Evolutionary conservation across 2,888 invertebrate species (phyloP).

Genomic region (Rotaria macrura): DNA sequence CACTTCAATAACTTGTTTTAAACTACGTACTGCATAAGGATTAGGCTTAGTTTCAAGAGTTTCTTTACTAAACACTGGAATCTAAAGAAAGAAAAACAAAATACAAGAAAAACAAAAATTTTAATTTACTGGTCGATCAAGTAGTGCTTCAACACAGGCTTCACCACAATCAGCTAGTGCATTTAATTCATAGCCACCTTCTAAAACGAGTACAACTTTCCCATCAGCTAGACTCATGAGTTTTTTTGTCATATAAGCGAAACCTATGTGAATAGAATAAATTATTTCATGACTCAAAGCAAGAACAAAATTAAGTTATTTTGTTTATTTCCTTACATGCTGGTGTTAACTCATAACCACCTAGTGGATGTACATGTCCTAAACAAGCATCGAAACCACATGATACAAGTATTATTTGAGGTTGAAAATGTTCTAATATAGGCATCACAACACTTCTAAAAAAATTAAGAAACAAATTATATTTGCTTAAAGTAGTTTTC

Average conservation of each 20-base stretch:
- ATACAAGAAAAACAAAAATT: not conserved
- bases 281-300: not conserved
- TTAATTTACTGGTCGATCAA: constrained; percentile 59
- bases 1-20: constrained; percentile 70
- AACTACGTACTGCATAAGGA: constrained; percentile 69
- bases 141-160: constrained; percentile 81
- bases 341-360: constrained; percentile 85
- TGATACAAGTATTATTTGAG: constrained; percentile 85
- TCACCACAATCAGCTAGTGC: constrained; percentile 93
- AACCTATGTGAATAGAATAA: constrained; percentile 51
- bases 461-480: no score
- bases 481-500: no score
- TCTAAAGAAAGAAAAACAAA: not conserved
- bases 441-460: constrained; percentile 80
- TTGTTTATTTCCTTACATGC: constrained; percentile 57
- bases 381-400: constrained; percentile 93
- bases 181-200: constrained; percentile 90
- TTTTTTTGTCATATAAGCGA: constrained; percentile 88
- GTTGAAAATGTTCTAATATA: constrained; percentile 67
- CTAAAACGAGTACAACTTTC: constrained; percentile 76
- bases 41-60: constrained; percentile 71
- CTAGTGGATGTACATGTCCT: constrained; percentile 85
- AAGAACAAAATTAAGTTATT: not conserved
- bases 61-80: constrained; percentile 60
- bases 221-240: constrained; percentile 78